A percentile compares a stretch with the other conserved stretches of the same genome.
Evolutionary conservation across 1,140 invertebrate genomes (phyloP).

Genomic region (Teleogryllus occipitalis): DNA sequence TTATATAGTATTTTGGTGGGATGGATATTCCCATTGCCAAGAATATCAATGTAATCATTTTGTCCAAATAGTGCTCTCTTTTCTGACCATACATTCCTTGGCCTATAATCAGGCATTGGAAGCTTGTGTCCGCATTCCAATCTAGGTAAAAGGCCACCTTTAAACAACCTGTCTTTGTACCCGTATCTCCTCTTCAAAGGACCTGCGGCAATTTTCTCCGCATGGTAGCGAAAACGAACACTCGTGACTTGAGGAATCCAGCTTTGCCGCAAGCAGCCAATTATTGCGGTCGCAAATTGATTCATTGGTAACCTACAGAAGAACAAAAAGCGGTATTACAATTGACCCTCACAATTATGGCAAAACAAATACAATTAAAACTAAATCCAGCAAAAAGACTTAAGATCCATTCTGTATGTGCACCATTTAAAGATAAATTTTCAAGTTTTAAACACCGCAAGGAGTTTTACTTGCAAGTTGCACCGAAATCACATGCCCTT

Average conservation of each 20-base stretch:
- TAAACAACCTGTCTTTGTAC: constrained; percentile 56
- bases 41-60: constrained; percentile 94
- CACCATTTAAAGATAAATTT: too few relatives aligned
- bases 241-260: constrained; percentile 35
- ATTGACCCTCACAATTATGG: too few relatives aligned
- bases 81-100: constrained; percentile 62
- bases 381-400: too few relatives aligned
- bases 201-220: constrained; percentile 51
- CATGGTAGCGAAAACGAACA: constrained; percentile 54
- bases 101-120: constrained; percentile 62
- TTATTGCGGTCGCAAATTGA: too few relatives aligned
- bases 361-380: too few relatives aligned
- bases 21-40: constrained; percentile 72
- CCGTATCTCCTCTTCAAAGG: constrained; percentile 57
- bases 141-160: constrained; percentile 59
- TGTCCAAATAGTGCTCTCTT: constrained; percentile 81
- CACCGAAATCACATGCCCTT: too few relatives aligned
- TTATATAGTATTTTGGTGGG: constrained; percentile 74
- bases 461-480: too few relatives aligned
- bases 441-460: too few relatives aligned
- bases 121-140: constrained; percentile 39
- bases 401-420: too few relatives aligned
- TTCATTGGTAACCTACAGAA: too few relatives aligned
- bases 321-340: too few relatives aligned
- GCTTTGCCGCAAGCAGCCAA: not conserved